phyloP scores from a whole-genome alignment of 2,113 vertebrate species.

The Eonycteris spelaea region DNA sequence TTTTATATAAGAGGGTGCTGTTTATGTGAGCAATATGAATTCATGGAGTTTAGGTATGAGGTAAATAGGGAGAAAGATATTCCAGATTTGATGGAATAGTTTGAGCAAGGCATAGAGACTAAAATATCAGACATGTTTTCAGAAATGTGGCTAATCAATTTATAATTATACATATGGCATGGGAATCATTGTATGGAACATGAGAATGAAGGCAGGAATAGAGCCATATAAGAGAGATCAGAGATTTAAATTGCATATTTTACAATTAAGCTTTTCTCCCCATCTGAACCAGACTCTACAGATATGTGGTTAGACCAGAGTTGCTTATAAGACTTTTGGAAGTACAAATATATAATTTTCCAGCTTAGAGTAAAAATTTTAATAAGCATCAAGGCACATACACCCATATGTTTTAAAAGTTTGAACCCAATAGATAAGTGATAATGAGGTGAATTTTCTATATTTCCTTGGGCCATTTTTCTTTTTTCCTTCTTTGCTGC shows the following conservation, averaged over 20 bases:
- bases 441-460: not conserved
- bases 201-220: not conserved
- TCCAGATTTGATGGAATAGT: not conserved
- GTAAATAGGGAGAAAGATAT: not conserved
- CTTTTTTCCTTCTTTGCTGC: not conserved
- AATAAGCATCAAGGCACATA: not conserved
- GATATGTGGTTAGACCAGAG: not conserved
- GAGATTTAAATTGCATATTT: not conserved
- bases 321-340: not conserved
- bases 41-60: not conserved
- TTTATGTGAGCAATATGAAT: not conserved
- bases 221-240: not conserved
- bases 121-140: not conserved
- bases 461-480: not conserved
- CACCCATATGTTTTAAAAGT: not conserved
- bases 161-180: accelerated
- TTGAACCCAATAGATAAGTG: not conserved
- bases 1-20: not conserved
- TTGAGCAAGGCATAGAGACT: not conserved
- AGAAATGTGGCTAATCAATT: not conserved
- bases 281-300: not conserved
- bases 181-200: too few species aligned
- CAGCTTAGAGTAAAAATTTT: not conserved
- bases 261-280: not conserved
- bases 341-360: not conserved